A percentile compares a stretch with the other conserved stretches of the same genome.
phyloP scores from a whole-genome alignment of 2,113 vertebrate genomes.

The Thryonomys swinderianus region DNA sequence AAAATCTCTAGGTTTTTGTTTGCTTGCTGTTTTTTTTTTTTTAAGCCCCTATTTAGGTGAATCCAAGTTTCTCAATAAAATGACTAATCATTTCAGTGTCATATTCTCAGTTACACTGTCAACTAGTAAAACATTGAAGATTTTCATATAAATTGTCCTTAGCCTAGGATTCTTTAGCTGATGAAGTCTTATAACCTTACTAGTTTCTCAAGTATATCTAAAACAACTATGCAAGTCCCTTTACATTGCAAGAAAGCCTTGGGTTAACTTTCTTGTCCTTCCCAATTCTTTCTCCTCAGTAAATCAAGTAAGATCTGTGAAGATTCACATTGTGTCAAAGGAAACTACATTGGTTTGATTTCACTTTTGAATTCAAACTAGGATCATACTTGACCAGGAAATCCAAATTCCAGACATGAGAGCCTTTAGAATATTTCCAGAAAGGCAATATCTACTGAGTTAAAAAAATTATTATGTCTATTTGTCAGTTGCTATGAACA shows the following conservation, averaged over 20 bases:
- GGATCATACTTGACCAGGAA: conserved; percentile 52
- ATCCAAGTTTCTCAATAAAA: conserved; percentile 34
- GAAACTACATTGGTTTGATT: conserved; percentile 56
- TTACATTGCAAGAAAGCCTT: conserved; percentile 61
- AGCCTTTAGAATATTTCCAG: conserved; percentile 40
- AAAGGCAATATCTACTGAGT: background rate
- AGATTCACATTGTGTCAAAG: conserved; percentile 51
- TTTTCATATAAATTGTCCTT: conserved; percentile 61
- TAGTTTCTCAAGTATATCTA: conserved; percentile 66
- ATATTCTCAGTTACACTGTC: background rate
- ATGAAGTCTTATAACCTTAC: conserved; percentile 59
- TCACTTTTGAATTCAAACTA: conserved; percentile 66
- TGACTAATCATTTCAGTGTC: background rate
- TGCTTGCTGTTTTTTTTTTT: background rate
- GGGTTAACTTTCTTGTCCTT: conserved; percentile 60
- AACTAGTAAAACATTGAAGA: conserved; percentile 40
- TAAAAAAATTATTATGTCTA: background rate
- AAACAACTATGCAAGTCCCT: conserved; percentile 59
- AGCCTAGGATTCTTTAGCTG: conserved; percentile 47
- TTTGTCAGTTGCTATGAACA: conserved; percentile 49
- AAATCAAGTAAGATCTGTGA: conserved; percentile 55
- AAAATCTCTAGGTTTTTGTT: background rate
- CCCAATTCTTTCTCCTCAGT: conserved; percentile 63
- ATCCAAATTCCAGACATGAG: conserved; percentile 51
- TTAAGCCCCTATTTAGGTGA: background rate